These are phyloP conservation scores for Onychostruthus taczanowskii DNA, from an alignment of 2,113 vertebrate genomes.

Conservation along the genomic window DNA sequence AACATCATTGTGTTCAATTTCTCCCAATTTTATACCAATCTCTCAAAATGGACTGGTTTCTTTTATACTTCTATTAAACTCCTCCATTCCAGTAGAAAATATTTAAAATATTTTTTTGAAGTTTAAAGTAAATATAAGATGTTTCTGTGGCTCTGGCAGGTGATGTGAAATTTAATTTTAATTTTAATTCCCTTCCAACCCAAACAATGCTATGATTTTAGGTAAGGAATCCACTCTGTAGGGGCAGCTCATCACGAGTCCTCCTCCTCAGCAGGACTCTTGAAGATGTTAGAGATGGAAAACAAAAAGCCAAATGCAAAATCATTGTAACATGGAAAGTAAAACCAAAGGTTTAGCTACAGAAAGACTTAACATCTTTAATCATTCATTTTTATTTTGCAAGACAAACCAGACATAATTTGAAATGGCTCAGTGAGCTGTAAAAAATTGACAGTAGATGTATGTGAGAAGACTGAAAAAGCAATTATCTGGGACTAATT, in stretches of 20 bases:
- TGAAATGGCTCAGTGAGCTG: conserved; percentile 49
- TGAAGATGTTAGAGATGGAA: background rate
- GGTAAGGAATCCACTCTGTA: accelerated
- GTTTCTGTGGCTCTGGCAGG: background rate
- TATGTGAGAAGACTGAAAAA: conserved; percentile 41
- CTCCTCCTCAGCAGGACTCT: background rate
- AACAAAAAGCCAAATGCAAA: background rate
- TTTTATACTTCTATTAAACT: background rate
- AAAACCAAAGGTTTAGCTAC: background rate
- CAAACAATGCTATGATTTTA: background rate
- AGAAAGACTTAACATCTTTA: conserved; percentile 17
- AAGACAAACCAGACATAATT: conserved; percentile 54
- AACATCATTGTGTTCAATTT: background rate
- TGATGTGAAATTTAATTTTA: background rate
- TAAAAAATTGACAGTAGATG: conserved; percentile 59
- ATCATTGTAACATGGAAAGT: background rate
- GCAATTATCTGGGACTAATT: conserved; percentile 67
- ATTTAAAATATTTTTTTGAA: background rate
- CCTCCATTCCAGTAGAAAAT: background rate
- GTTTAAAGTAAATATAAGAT: background rate
- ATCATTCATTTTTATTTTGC: conserved; percentile 41
- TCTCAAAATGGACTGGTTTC: background rate
- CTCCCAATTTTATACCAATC: background rate
- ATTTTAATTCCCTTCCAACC: background rate
- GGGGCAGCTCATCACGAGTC: background rate